These are phyloP conservation scores for Napeogenes sylphis DNA, from an alignment of 2,888 invertebrate genomes.

Conservation along the genomic window DNA sequence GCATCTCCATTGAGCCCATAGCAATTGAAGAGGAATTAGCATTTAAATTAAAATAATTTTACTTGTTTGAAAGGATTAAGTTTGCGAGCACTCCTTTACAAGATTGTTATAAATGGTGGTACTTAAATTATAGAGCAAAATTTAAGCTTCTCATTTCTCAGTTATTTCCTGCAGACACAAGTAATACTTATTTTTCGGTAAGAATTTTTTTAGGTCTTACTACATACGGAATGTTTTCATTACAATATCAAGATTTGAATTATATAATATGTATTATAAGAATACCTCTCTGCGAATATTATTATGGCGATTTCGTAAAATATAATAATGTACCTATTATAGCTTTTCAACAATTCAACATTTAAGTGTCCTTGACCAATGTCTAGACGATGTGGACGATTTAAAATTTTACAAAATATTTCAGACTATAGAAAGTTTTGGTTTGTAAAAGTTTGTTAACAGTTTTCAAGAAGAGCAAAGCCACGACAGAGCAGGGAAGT, in stretches of 20 bases:
- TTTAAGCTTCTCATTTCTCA: conserved; percentile 12
- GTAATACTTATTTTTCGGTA: no score
- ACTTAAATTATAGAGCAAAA: conserved; percentile 15
- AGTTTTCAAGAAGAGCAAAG: background rate
- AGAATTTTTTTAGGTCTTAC: no score
- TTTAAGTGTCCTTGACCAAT: background rate
- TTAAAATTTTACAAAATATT: conserved; percentile 3
- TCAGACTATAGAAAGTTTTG: background rate
- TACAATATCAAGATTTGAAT: no score
- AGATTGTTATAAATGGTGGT: conserved; percentile 14
- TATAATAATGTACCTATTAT: background rate
- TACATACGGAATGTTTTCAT: no score
- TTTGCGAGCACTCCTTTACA: conserved; percentile 46
- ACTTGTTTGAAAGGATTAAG: conserved; percentile 64
- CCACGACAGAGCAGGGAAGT: background rate
- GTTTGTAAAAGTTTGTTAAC: conserved; percentile 1
- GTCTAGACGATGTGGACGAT: background rate
- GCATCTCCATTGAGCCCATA: conserved; percentile 51
- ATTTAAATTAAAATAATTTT: conserved; percentile 69
- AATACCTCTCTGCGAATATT: background rate
- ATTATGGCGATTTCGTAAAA: no score
- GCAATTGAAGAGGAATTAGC: conserved; percentile 56
- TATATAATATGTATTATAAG: no score
- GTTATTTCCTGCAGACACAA: background rate
- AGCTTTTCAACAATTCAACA: background rate